Evolutionary conservation across 2,797 vertebrate species (phyloP).

Genomic region (Luscinia luscinia): DNA sequence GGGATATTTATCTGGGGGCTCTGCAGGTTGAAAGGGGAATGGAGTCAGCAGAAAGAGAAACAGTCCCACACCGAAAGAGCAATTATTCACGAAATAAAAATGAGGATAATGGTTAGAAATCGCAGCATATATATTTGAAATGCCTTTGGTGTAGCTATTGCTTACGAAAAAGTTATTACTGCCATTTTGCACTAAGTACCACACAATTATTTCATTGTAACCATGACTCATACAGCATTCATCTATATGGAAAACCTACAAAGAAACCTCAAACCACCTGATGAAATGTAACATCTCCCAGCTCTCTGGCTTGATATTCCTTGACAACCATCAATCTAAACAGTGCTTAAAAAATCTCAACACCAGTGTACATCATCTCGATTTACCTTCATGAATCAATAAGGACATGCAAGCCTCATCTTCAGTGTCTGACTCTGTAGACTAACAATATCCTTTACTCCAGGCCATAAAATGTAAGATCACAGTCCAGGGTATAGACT

Average conservation of each 20-base stretch:
- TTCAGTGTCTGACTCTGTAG: neutral
- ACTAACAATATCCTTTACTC: neutral
- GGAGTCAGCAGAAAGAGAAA: conserved; percentile 2
- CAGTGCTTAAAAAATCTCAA: neutral
- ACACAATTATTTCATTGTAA: neutral
- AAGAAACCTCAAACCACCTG: neutral
- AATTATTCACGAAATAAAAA: conserved; percentile 51
- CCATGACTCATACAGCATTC: neutral
- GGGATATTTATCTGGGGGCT: conserved; percentile 16
- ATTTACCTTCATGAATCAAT: neutral
- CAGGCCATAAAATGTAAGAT: neutral
- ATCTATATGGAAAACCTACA: neutral
- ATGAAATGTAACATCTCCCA: neutral
- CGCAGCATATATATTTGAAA: conserved; percentile 12
- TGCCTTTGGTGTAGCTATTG: conserved; percentile 1
- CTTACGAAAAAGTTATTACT: neutral
- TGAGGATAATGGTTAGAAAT: neutral
- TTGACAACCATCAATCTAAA: neutral
- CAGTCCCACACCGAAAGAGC: neutral
- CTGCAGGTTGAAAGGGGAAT: neutral
- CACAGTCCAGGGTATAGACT: neutral
- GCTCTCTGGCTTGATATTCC: neutral
- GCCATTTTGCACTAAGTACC: neutral
- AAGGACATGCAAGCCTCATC: neutral
- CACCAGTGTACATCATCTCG: neutral